These are phyloP conservation scores for Anolis sagrei DNA, from an alignment of 2,113 vertebrate genomes.

Conservation along the genomic window DNA sequence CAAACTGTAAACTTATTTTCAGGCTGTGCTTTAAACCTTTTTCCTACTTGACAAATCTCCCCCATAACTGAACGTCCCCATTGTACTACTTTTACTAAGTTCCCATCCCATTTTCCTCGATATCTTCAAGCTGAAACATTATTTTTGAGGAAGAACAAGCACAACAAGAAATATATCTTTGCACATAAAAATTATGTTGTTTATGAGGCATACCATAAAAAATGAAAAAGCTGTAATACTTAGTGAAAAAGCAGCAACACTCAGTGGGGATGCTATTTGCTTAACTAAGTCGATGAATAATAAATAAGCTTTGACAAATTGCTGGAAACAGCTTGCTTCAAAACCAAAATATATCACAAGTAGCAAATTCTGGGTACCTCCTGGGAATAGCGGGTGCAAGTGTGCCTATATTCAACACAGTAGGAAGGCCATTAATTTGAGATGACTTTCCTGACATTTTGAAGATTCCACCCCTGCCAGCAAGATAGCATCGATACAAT, in stretches of 20 bases:
- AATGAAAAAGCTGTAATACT: too few species aligned
- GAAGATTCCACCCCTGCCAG: neutral
- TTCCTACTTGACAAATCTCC: neutral
- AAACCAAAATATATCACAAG: rapidly evolving
- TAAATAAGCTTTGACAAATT: neutral
- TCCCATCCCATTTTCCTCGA: neutral
- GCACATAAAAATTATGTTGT: neutral
- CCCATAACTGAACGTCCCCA: too few species aligned
- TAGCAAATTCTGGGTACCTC: neutral
- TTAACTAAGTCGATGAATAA: neutral
- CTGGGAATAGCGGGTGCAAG: neutral
- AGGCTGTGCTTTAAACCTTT: too few species aligned
- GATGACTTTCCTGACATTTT: conserved; percentile 21
- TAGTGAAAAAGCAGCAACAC: neutral
- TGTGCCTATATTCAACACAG: neutral
- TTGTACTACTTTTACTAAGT: neutral
- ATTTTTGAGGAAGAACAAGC: neutral
- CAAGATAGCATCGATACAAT: neutral
- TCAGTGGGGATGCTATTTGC: conserved; percentile 24
- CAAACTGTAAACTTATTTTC: too few species aligned
- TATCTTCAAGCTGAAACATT: neutral
- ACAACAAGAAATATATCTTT: neutral
- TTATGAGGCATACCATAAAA: neutral
- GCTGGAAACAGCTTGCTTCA: neutral
- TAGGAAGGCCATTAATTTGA: neutral